A percentile compares a stretch with the other conserved stretches of the same genome.
phyloP scores from a whole-genome alignment of 2,888 invertebrate genomes.

The Ectemnius continuus region DNA sequence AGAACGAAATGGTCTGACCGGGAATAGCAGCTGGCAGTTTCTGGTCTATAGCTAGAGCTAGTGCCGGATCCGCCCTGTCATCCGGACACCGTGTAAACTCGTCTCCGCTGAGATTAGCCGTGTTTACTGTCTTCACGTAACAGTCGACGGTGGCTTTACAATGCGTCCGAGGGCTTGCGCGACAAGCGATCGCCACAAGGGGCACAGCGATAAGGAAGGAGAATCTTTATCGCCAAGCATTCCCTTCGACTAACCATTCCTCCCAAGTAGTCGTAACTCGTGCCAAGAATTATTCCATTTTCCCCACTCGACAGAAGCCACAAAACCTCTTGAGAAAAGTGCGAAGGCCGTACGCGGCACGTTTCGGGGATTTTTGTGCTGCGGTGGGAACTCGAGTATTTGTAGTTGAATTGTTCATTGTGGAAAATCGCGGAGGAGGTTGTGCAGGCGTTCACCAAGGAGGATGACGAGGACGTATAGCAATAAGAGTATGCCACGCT shows the following conservation, averaged over 20 bases:
- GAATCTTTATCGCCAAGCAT: slow-evolving; percentile 11
- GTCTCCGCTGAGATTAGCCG: slow-evolving; percentile 48
- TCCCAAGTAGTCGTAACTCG: slow-evolving; percentile 2
- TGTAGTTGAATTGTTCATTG: too few species aligned
- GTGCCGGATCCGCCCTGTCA: not conserved
- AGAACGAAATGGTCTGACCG: slow-evolving; percentile 41
- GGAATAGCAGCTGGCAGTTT: slow-evolving; percentile 40
- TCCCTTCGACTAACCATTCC: slow-evolving; percentile 8
- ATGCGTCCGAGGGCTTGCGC: slow-evolving; percentile 23
- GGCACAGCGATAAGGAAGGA: slow-evolving; percentile 40
- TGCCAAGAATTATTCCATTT: too few species aligned
- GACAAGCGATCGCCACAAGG: slow-evolving; percentile 26
- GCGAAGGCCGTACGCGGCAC: too few species aligned
- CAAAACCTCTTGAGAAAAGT: too few species aligned
- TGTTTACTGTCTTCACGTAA: slow-evolving; percentile 46
- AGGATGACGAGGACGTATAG: slow-evolving; percentile 15
- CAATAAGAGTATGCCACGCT: slow-evolving; percentile 39
- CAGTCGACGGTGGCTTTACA: slow-evolving; percentile 35
- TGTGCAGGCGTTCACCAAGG: not conserved
- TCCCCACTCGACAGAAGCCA: too few species aligned
- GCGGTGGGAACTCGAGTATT: too few species aligned
- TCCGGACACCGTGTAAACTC: slow-evolving; percentile 40
- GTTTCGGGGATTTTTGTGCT: too few species aligned
- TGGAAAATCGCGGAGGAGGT: not conserved
- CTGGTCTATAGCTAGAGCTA: not conserved